Evolutionary conservation across 1,140 invertebrate genomes (phyloP), one percentile per base, ranked within the genome.

Genomic region (Caenorhabditis inopinata): DNA sequence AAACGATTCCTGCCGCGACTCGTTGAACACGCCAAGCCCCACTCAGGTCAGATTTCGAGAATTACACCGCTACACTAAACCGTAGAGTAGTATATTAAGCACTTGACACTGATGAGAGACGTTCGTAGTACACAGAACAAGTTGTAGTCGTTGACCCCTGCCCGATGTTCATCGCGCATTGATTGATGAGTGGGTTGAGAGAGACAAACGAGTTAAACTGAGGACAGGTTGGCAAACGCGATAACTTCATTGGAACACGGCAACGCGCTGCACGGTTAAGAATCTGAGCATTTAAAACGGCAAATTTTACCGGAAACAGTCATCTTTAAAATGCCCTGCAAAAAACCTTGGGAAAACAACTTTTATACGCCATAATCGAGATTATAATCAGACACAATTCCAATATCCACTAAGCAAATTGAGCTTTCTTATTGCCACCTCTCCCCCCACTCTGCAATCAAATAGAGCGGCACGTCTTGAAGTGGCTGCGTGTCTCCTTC

Each of bases 1-100:
- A 29, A 83, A 85, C 12, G 83, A 88, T 79, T 86, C 79, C 21
- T 88, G 84, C 82, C 78, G 85, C 25, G 83, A 82, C 27, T 86
- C 85, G 12, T 51, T 88, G 35, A 83, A 85, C 53, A 83, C 85
- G 9, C 84, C 87, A 29, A 85, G 85, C 18, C 87, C 87, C 38
- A 88, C 87, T 29, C 87, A 88, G 81, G 79, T 76, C 45, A 75
- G 74, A 75, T 75, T 48, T 75, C 45, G 74, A 75, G 32, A 21
- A 75, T 75, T 75, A 75, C 35, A 75, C 29, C 32, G 46, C 46
- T 74, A 49, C 47, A 75, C 45, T 48, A n/a, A 2, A 47, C 5
- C 4, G 14, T 7, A 62, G 27, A 62, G 49, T 14, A 9, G 27
- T 11, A 58, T 11, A 58, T 23, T 25, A 32, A 16, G 51, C 21